A percentile compares a stretch with the other conserved stretches of the same genome.
These are phyloP conservation scores for Pristionchus maxplancki DNA, from an alignment of 2,888 invertebrate genomes.

Conservation along the genomic window DNA sequence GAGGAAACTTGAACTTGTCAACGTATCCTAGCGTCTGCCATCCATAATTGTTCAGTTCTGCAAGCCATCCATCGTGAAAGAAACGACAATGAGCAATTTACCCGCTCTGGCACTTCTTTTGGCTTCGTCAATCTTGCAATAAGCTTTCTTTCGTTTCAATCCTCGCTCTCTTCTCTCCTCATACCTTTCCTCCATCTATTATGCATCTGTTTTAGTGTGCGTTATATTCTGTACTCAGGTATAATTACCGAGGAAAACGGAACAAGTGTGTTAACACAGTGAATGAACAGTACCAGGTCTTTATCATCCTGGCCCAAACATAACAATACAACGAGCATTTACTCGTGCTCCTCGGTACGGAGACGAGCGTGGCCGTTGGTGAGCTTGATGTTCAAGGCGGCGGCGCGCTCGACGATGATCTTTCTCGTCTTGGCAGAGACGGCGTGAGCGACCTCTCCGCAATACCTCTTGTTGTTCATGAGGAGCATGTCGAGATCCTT, in stretches of 20 bases:
- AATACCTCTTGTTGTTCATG: slow-evolving; percentile 98
- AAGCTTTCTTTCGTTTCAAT: slow-evolving; percentile 47
- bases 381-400: slow-evolving; percentile 91
- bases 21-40: slow-evolving; percentile 70
- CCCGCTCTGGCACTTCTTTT: slow-evolving; percentile 73
- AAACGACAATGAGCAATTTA: slow-evolving; percentile 48
- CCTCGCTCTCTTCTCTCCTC: slow-evolving; percentile 9
- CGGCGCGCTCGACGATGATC: slow-evolving; percentile 93
- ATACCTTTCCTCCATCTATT: slow-evolving; percentile 41
- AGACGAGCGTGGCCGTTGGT: slow-evolving; percentile 97
- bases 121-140: slow-evolving; percentile 61
- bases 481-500: slow-evolving; percentile 96
- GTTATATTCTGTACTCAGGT: slow-evolving; percentile 20
- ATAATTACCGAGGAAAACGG: slow-evolving; percentile 41
- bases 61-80: slow-evolving; percentile 22
- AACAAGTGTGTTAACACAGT: slow-evolving; percentile 1
- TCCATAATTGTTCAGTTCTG: slow-evolving; percentile 70
- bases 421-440: slow-evolving; percentile 98
- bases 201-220: neutral
- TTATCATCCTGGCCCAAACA: slow-evolving; percentile 46
- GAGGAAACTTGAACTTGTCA: slow-evolving; percentile 56
- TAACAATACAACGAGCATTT: slow-evolving; percentile 79
- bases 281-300: neutral
- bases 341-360: slow-evolving; percentile 98
- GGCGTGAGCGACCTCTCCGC: slow-evolving; percentile 97